phyloP scores from a whole-genome alignment of 1,140 invertebrate species.

The Cyclina sinensis region DNA sequence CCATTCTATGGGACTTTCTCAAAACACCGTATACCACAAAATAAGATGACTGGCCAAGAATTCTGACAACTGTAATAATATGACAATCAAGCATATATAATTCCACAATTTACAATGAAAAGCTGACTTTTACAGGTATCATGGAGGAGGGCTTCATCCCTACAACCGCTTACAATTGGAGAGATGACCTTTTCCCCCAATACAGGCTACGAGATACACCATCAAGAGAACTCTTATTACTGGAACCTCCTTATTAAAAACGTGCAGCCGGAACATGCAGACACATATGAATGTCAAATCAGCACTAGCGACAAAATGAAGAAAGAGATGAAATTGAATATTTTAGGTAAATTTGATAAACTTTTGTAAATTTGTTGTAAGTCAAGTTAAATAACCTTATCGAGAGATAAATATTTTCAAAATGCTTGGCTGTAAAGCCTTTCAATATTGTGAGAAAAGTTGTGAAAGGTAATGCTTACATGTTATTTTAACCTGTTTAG shows the following conservation, averaged over 20 bases:
- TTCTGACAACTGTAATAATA: too few relatives aligned
- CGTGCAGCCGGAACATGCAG: slow-evolving; percentile 72
- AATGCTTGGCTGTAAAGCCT: too few relatives aligned
- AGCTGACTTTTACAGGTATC: slow-evolving; percentile 67
- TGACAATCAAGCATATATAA: too few relatives aligned
- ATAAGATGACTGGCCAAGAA: too few relatives aligned
- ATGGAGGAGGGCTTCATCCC: slow-evolving; percentile 70
- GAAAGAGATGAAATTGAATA: slow-evolving; percentile 38
- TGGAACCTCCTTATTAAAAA: slow-evolving; percentile 79
- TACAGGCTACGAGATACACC: slow-evolving; percentile 64
- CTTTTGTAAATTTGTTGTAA: too few relatives aligned
- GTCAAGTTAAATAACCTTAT: too few relatives aligned
- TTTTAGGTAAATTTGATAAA: slow-evolving; percentile 57
- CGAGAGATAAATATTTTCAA: too few relatives aligned
- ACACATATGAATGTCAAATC: slow-evolving; percentile 79
- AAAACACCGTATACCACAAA: too few relatives aligned
- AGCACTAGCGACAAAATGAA: slow-evolving; percentile 71
- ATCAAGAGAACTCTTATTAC: slow-evolving; percentile 55
- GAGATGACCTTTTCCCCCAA: slow-evolving; percentile 70
- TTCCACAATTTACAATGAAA: neutral
- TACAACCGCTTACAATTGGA: slow-evolving; percentile 72
- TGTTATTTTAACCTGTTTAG: too few relatives aligned
- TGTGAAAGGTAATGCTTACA: too few relatives aligned
- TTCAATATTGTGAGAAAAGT: too few relatives aligned
- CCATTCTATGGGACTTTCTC: too few relatives aligned